Evolutionary conservation across 1,140 invertebrate genomes (phyloP).

Genomic region (Stratiolaelaps scimitus): DNA sequence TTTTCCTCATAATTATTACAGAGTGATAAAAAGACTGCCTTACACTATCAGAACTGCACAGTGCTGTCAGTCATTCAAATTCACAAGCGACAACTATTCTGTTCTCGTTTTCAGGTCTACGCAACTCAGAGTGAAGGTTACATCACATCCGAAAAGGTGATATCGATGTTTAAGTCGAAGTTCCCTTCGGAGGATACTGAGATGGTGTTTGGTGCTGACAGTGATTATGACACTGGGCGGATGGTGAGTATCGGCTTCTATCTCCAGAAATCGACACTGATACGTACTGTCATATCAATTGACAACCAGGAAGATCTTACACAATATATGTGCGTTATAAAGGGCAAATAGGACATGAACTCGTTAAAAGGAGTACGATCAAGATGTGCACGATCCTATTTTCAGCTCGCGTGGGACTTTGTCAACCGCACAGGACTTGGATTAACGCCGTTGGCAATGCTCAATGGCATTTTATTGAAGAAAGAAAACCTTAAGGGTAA

Average conservation of each 20-base stretch:
- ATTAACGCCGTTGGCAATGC: constrained; percentile 53
- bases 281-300: too few species aligned
- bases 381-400: constrained; percentile 31
- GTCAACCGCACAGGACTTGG: constrained; percentile 64
- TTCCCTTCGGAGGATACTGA: constrained; percentile 54
- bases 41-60: too few species aligned
- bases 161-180: constrained; percentile 55
- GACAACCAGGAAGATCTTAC: background rate
- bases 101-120: constrained; percentile 39
- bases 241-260: constrained; percentile 39
- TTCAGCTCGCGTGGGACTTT: constrained; percentile 64
- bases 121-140: constrained; percentile 41
- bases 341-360: background rate
- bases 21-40: too few species aligned
- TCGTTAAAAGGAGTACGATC: background rate
- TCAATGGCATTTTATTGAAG: constrained; percentile 82
- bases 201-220: constrained; percentile 71
- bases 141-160: constrained; percentile 53
- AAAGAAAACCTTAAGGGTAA: constrained; percentile 45
- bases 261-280: background rate
- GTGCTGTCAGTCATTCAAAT: too few species aligned
- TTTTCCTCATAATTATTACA: too few species aligned
- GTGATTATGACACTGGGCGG: constrained; percentile 78
- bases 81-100: too few species aligned
- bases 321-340: too few species aligned